These are phyloP conservation scores for Taxidea taxus DNA, from an alignment of 2,113 vertebrate genomes.

Conservation along the genomic window DNA sequence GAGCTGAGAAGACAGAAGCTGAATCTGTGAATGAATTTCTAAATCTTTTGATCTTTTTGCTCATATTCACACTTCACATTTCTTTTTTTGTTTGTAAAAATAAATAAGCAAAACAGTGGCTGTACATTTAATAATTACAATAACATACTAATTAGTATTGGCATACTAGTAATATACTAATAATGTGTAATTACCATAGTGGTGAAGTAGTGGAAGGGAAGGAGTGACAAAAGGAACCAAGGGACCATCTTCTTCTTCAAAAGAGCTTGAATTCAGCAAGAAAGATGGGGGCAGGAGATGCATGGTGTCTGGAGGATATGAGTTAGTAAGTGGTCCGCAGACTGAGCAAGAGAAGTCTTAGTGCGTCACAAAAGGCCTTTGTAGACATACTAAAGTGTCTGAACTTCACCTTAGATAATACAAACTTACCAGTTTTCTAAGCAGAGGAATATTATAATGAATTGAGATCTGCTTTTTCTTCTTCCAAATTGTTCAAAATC, in stretches of 20 bases:
- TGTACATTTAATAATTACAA: not conserved
- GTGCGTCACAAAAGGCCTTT: rapidly evolving
- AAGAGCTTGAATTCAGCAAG: not conserved
- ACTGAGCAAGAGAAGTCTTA: not conserved
- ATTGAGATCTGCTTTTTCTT: not conserved
- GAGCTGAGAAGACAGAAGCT: not conserved
- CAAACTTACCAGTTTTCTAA: not conserved
- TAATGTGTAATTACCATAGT: not conserved
- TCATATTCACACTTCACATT: not conserved
- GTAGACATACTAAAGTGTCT: not conserved
- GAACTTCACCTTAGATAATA: not conserved
- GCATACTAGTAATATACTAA: not conserved
- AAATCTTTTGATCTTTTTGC: not conserved
- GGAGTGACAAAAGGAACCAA: not conserved
- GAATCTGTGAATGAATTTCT: not conserved
- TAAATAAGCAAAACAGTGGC: not conserved
- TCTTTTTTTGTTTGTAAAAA: not conserved
- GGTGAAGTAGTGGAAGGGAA: not conserved
- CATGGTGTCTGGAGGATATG: not conserved
- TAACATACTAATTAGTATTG: not conserved
- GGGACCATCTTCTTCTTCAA: not conserved
- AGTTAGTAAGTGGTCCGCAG: not conserved
- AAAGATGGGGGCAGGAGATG: not conserved
- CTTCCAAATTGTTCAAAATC: not conserved
- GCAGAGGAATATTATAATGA: not conserved